Percentiles rank a stretch among this genome's conserved stretches.
These are phyloP conservation scores for Suricata suricatta DNA, from an alignment of 2,113 vertebrate genomes.

Conservation along the genomic window DNA sequence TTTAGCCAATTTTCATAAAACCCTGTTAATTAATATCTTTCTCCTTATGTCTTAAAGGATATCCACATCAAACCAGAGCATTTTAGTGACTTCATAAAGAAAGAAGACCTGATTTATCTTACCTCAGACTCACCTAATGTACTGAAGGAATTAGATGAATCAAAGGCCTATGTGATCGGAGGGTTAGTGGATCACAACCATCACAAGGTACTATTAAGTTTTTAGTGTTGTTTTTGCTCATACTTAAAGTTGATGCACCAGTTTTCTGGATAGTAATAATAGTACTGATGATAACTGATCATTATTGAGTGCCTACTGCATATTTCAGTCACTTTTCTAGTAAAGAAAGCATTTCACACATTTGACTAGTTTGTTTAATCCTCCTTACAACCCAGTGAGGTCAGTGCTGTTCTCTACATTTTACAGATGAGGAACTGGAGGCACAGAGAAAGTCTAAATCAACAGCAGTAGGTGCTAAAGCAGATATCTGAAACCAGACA, in stretches of 20 bases:
- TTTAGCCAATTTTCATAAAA: slow-evolving; percentile 13
- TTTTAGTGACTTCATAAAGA: slow-evolving; percentile 90
- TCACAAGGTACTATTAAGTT: slow-evolving; percentile 90
- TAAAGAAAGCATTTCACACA: neutral
- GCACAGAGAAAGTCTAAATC: neutral
- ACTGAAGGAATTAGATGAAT: slow-evolving; percentile 92
- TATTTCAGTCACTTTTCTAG: neutral
- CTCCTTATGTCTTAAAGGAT: slow-evolving; percentile 86
- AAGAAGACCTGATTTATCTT: slow-evolving; percentile 95
- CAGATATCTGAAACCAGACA: neutral
- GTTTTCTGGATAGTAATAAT: neutral
- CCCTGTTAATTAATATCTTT: neutral
- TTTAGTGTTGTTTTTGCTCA: slow-evolving; percentile 18
- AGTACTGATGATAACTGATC: neutral
- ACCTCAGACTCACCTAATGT: slow-evolving; percentile 97
- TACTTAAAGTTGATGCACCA: neutral
- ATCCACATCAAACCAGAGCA: slow-evolving; percentile 92
- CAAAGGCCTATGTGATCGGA: slow-evolving; percentile 96
- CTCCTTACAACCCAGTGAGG: neutral
- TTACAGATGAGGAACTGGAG: neutral
- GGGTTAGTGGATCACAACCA: slow-evolving; percentile 99
- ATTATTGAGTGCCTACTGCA: neutral
- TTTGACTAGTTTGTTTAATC: neutral
- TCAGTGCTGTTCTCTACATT: neutral
- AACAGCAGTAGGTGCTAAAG: neutral